Evolutionary conservation across 2,888 invertebrate species (phyloP).

Genomic region (Venustoraphidia nigricollis): DNA sequence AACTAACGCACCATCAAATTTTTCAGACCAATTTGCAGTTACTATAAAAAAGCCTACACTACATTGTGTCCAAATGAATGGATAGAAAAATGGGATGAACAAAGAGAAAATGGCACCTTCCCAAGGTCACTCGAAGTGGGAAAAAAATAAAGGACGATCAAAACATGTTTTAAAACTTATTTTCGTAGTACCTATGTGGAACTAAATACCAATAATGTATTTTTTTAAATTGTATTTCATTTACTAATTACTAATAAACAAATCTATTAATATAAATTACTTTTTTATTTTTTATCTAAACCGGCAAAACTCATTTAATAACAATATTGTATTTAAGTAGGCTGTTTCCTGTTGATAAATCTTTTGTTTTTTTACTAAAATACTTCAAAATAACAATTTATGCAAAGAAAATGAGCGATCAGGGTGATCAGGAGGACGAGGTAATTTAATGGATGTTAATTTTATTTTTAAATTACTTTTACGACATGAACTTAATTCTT

Average conservation of each 20-base stretch:
- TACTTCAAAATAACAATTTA: not conserved
- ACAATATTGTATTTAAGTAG: not conserved
- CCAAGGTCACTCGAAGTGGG: slow-evolving; percentile 15
- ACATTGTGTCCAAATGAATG: slow-evolving; percentile 44
- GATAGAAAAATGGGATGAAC: slow-evolving; percentile 44
- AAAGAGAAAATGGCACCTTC: slow-evolving; percentile 37
- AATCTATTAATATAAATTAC: no score
- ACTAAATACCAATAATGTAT: no score
- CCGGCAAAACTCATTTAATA: no score
- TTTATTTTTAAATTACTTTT: not conserved
- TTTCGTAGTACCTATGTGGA: no score
- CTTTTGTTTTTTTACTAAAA: not conserved
- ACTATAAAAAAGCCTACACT: slow-evolving; percentile 40
- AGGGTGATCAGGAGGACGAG: no score
- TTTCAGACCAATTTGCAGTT: slow-evolving; percentile 34
- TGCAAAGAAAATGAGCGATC: not conserved
- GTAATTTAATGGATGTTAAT: not conserved
- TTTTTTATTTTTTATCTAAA: no score
- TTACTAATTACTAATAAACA: no score
- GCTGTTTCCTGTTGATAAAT: not conserved
- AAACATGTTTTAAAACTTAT: no score
- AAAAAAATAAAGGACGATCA: no score
- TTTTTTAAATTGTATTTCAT: no score
- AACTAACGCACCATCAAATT: no score
- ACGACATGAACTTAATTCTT: not conserved